Base-by-base conservation (phyloP, 1,140 invertebrate species). In the Drosophila sechellia region DNA sequence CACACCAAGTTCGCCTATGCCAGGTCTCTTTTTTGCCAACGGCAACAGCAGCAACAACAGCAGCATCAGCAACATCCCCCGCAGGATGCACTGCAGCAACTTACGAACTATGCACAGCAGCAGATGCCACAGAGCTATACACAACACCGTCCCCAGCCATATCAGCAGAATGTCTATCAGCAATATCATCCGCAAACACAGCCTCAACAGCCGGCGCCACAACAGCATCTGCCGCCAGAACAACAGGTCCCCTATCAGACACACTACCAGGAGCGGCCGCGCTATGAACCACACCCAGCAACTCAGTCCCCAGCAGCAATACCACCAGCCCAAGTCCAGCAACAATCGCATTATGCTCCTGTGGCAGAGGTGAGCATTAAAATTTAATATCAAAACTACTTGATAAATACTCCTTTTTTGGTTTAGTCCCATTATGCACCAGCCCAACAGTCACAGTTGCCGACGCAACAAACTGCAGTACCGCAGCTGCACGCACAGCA, bases 1-100 rank as follows among this genome's bases (percentile, higher is more conserved):
- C 95, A 96, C 83, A 84, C 95, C 93, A 93, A 95, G 93, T 94
- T 96, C 60, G 95, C 92, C 92, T 93, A 93, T 87, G 95, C 92
- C 93, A 94, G 81, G 43, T 95, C 93, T 81, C 93, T 93, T 92
- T 93, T 46, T 92, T 70, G 55, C 94, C 85, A 90, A 43, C 74
- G 80, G 27, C 89, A 86, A 20, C 75, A 89, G 3, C 72, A 85
- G 11, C 72, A 60, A 5, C 81, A 79, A 11, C 72, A 76, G 3
- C 73, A 69, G 1, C 59, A 77, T 0, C 39, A 70, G 8, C 66
- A 63, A 42, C 73, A 64, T 13, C 71, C 76, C 1, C 78, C 71
- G 13, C 72, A 73, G 15, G 72, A 89, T 58, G 59, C 84, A n/a
- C 10, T 84, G 39, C 84, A 89, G 43, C 84, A 87, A 48, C 49